Evolutionary conservation across 1,140 invertebrate genomes (phyloP).

Genomic region (Stratiolaelaps scimitus): DNA sequence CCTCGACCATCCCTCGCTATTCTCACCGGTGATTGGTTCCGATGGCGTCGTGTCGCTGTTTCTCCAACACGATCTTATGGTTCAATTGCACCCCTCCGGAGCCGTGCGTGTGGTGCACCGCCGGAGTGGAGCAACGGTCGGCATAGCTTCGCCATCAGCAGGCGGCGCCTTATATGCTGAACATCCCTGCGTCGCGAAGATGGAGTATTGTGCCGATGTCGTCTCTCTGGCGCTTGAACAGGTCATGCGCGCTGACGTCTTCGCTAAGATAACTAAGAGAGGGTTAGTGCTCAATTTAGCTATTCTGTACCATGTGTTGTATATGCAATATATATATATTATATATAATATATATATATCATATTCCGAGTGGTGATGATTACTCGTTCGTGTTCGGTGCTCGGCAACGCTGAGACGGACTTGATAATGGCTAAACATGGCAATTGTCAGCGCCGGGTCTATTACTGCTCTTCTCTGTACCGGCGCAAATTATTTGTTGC

Average conservation of each 20-base stretch:
- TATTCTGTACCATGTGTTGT: too few relatives aligned
- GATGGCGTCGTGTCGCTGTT: slow-evolving; percentile 9
- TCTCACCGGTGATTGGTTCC: slow-evolving; percentile 18
- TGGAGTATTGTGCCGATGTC: slow-evolving; percentile 9
- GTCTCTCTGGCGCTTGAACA: slow-evolving; percentile 14
- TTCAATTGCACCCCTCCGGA: slow-evolving; percentile 9
- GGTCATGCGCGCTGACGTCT: slow-evolving; percentile 1
- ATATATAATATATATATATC: too few relatives aligned
- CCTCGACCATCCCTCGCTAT: slow-evolving; percentile 10
- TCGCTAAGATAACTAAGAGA: slow-evolving; percentile 20
- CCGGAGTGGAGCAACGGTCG: not conserved
- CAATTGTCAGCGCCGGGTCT: too few relatives aligned
- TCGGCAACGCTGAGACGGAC: too few relatives aligned
- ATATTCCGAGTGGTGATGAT: too few relatives aligned
- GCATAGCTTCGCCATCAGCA: not conserved
- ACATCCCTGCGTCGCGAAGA: slow-evolving; percentile 22
- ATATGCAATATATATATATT: too few relatives aligned
- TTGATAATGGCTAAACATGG: too few relatives aligned
- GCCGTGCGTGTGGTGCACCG: slow-evolving; percentile 2
- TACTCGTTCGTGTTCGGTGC: too few relatives aligned
- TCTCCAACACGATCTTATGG: slow-evolving; percentile 19
- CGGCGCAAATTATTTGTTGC: too few relatives aligned
- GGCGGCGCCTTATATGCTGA: slow-evolving; percentile 2
- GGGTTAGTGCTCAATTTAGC: not conserved
- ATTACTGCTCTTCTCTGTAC: too few relatives aligned